Base-by-base conservation (phyloP, 2,797 vertebrate genomes). In the Pteronotus mesoamericanus region DNA sequence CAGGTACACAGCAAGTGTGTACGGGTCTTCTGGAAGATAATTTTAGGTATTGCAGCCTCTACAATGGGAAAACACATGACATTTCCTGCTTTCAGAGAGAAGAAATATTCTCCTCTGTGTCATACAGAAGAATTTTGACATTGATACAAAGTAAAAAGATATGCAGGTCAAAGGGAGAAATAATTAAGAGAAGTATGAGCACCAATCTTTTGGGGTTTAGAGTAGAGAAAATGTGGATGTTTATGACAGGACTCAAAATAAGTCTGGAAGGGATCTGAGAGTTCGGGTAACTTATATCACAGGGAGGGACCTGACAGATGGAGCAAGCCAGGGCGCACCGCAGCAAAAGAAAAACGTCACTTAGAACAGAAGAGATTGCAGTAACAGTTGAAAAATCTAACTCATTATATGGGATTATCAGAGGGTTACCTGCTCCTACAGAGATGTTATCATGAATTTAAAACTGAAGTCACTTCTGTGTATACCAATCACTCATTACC, bases 81-180 rank as follows among this genome's bases (percentile, higher is more conserved):
- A 53, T 48, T 29, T 69, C 34, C 15, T 26, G 16, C 26, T 72
- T 92, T 57, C 77, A 77, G 75, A 71, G 19, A 69, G 34, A 84
- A 87, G 69, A 90, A 90, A 83, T 61, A 32, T 55, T 87, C 32
- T 78, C 10, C 37, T 51, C 72, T 34, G 74, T 55, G 42, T 64
- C 42, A 46, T 34, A 19, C 15, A 64, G 21, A 75, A 37, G 21
- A 37, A 53, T 59, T 85, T 53, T 90, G 80, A 51, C 51, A 55
- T 0, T 42, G 26, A 91, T 68, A 26, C n/a, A 77, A 94, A 96
- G 51, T 46, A 44, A 86, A 86, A 92, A 86, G 61, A 94, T 86
- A 80, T 19, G 64, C 51, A 78, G 42, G 34, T 87, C 2, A 24
- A 61, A 89, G 24, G 6, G 18, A 9, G 32, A 72, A 86, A 18